Evolutionary conservation across 1,140 invertebrate species (phyloP).

Genomic region (Schlechtendalia chinensis): DNA sequence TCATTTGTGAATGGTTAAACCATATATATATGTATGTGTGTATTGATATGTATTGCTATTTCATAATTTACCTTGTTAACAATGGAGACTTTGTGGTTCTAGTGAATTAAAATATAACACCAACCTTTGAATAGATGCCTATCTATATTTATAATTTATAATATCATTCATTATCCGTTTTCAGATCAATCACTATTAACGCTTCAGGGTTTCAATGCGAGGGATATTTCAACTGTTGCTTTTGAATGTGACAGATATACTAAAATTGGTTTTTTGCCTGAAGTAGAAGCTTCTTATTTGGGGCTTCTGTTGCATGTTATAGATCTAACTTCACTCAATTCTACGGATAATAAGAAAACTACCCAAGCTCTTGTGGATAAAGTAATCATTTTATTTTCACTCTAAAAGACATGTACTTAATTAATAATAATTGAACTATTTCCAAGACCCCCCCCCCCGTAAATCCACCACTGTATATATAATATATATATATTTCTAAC

Average conservation of each 20-base stretch:
- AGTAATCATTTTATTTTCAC: background rate
- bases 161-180: background rate
- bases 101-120: no score
- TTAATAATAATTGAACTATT: no score
- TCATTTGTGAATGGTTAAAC: no score
- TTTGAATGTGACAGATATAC: conserved; percentile 34
- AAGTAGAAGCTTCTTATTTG: conserved; percentile 47
- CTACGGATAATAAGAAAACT: conserved; percentile 11
- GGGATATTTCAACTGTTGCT: conserved; percentile 2
- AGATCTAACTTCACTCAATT: conserved; percentile 43
- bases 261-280: conserved; percentile 45
- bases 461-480: no score
- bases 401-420: no score
- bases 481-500: no score
- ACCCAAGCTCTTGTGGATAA: conserved; percentile 37
- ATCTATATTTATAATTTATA: background rate
- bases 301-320: conserved; percentile 28
- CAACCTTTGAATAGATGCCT: background rate
- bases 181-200: conserved; percentile 5
- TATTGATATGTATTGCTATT: no score
- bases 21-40: no score
- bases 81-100: no score
- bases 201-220: background rate
- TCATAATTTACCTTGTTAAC: no score
- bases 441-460: no score